Evolutionary conservation across 2,888 invertebrate genomes (phyloP).

Genomic region (Blastobasis adustella): DNA sequence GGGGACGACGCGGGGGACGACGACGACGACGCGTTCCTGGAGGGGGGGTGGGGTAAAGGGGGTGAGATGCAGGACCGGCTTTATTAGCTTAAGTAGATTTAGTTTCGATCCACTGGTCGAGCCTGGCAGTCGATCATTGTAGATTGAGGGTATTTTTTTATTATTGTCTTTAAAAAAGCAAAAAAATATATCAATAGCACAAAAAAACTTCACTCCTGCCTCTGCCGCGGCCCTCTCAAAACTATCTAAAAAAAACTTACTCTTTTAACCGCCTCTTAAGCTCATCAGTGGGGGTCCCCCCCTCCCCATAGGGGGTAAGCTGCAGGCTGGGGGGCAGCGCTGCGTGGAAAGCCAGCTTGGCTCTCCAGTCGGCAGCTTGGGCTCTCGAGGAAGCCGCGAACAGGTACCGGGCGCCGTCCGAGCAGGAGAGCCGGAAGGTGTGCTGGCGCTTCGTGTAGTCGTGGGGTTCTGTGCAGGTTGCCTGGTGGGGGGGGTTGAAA

Average conservation of each 20-base stretch:
- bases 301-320: slow-evolving; percentile 85
- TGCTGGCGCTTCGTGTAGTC: slow-evolving; percentile 97
- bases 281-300: slow-evolving; percentile 56
- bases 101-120: too few relatives aligned
- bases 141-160: too few relatives aligned
- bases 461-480: slow-evolving; percentile 88
- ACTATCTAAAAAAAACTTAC: slow-evolving; percentile 26
- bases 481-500: slow-evolving; percentile 58
- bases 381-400: slow-evolving; percentile 85
- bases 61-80: too few relatives aligned
- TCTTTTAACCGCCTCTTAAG: slow-evolving; percentile 46
- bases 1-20: slow-evolving; percentile 43
- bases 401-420: slow-evolving; percentile 95
- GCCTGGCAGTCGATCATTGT: too few relatives aligned
- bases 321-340: slow-evolving; percentile 92
- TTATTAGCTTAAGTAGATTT: too few relatives aligned
- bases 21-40: slow-evolving; percentile 61
- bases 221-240: too few relatives aligned
- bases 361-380: slow-evolving; percentile 92
- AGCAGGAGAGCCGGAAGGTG: slow-evolving; percentile 90
- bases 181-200: too few relatives aligned
- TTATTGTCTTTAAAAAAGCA: too few relatives aligned
- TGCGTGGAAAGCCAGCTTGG: slow-evolving; percentile 95
- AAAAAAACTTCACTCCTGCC: too few relatives aligned
- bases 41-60: background rate